A percentile compares a stretch with the other conserved stretches of the same genome.
Evolutionary conservation across 2,888 invertebrate genomes (phyloP).

Genomic region (Lysandra bellargus): DNA sequence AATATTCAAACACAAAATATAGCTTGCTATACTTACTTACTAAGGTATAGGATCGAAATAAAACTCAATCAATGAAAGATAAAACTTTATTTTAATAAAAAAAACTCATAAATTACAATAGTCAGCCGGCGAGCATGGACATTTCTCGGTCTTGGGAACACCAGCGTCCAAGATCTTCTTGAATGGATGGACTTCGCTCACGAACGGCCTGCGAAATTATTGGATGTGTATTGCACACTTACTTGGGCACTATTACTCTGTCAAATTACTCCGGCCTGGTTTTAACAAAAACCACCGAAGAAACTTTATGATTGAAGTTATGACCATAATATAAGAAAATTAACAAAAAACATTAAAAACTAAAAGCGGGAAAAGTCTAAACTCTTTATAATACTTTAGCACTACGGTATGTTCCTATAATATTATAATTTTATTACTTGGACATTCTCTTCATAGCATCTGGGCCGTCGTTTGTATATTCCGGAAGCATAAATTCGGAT

Average conservation of each 20-base stretch:
- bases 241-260: too few species aligned
- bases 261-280: too few species aligned
- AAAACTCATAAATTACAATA: slow-evolving; percentile 50
- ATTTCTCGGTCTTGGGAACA: slow-evolving; percentile 54
- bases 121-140: slow-evolving; percentile 60
- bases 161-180: slow-evolving; percentile 60
- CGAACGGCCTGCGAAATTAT: slow-evolving; percentile 55
- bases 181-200: slow-evolving; percentile 68
- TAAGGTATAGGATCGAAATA: too few species aligned
- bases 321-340: too few species aligned
- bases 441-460: slow-evolving; percentile 56
- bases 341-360: too few species aligned
- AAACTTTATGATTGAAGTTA: too few species aligned
- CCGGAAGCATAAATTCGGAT: slow-evolving; percentile 52
- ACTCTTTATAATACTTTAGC: too few species aligned
- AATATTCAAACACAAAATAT: too few species aligned
- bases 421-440: background rate
- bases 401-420: too few species aligned
- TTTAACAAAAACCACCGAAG: too few species aligned
- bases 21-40: too few species aligned
- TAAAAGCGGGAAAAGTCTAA: too few species aligned
- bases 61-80: background rate
- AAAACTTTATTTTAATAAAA: background rate
- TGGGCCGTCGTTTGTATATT: slow-evolving; percentile 58
- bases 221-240: background rate